Percentiles rank a stretch among this genome's conserved stretches.
These are phyloP conservation scores for Dipodomys spectabilis DNA, from an alignment of 2,113 vertebrate genomes.

Conservation along the genomic window DNA sequence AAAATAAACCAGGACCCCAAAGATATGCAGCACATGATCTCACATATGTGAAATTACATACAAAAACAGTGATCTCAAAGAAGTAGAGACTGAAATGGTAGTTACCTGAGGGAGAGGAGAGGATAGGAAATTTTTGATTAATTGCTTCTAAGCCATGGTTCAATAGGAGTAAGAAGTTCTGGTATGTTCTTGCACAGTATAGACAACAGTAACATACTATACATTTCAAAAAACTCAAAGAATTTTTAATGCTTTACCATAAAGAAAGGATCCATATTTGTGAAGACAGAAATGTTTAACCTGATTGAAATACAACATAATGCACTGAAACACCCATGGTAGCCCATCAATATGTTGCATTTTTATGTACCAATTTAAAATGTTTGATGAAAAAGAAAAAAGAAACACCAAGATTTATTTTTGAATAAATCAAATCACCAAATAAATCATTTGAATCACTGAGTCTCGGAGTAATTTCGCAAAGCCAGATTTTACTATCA, in stretches of 20 bases:
- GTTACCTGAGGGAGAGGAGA: background rate
- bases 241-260: background rate
- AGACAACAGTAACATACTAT: background rate
- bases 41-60: background rate
- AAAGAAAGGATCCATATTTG: background rate
- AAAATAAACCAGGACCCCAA: background rate
- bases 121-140: background rate
- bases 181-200: too few relatives aligned
- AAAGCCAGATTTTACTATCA: background rate
- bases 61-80: background rate
- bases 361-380: background rate
- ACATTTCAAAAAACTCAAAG: background rate
- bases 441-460: background rate
- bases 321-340: background rate
- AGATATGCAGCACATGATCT: background rate
- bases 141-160: background rate
- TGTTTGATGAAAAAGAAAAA: background rate
- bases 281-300: background rate
- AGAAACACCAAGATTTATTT: background rate
- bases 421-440: background rate
- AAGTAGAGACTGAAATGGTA: background rate
- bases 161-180: background rate
- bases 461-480: background rate
- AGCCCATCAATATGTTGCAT: background rate
- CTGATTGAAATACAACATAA: background rate